These are phyloP conservation scores for Drosophila kohkoa DNA, from an alignment of 1,140 invertebrate species.

Conservation along the genomic window DNA sequence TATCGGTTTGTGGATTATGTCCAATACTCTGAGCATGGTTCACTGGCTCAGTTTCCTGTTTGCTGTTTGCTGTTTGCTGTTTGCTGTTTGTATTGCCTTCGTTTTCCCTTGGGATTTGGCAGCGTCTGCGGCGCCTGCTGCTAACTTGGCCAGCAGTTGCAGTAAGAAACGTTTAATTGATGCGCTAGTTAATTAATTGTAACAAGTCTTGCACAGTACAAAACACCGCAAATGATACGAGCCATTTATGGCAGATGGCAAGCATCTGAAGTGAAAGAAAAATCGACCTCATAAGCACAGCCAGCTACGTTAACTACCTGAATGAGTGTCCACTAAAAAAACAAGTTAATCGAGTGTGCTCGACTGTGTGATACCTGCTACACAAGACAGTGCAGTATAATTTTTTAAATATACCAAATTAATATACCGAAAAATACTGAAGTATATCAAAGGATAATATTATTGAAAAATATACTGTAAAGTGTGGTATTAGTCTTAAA, in stretches of 20 bases:
- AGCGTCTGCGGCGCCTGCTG: constrained; percentile 39
- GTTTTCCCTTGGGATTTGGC: constrained; percentile 52
- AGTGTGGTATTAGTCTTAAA: too few relatives aligned
- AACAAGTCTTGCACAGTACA: constrained; percentile 62
- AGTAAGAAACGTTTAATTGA: constrained; percentile 72
- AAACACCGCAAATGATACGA: constrained; percentile 57
- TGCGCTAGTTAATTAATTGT: constrained; percentile 79
- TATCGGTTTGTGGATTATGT: constrained; percentile 70
- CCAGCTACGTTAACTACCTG: constrained; percentile 66
- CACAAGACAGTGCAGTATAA: too few relatives aligned
- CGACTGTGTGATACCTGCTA: too few relatives aligned
- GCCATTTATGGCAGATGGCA: constrained; percentile 55
- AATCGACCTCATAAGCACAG: constrained; percentile 71
- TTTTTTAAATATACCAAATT: too few relatives aligned
- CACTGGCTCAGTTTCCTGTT: constrained; percentile 32
- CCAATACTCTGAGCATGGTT: constrained; percentile 8
- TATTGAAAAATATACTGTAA: too few relatives aligned
- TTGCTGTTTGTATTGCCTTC: too few relatives aligned
- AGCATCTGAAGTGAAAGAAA: constrained; percentile 20
- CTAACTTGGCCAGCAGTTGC: constrained; percentile 17
- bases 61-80: background rate
- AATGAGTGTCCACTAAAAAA: constrained; percentile 19
- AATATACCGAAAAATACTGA: too few relatives aligned
- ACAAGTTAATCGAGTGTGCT: background rate
- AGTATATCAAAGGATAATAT: too few relatives aligned